Conservation (phyloP, 35 echinoderm and acorn worm genomes). For the Chiridota heheva region DNA sequence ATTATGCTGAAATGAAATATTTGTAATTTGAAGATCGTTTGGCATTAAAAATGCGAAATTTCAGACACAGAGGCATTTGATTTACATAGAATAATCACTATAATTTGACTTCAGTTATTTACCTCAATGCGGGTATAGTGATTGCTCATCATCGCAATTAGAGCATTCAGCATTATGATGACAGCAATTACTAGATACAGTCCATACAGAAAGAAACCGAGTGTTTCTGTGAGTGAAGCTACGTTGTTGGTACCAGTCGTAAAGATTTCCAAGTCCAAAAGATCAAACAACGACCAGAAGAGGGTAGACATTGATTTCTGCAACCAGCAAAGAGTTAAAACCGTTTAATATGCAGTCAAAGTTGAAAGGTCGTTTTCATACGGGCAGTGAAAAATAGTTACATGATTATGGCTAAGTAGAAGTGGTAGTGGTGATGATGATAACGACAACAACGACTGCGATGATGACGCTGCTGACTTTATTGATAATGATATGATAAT, state of each 20-base stretch:
- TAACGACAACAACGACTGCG: neutral
- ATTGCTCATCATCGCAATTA: conserved; percentile 91
- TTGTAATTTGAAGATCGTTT: neutral
- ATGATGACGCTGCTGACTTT: neutral
- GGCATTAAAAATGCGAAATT: neutral
- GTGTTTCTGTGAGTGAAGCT: neutral
- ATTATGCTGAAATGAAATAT: neutral
- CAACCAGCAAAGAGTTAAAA: neutral
- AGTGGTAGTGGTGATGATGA: too few relatives aligned
- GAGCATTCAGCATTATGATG: conserved; percentile 65
- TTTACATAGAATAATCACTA: neutral
- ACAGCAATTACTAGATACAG: conserved; percentile 47
- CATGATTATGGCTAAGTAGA: too few relatives aligned
- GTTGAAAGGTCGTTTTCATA: neutral
- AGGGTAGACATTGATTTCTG: conserved; percentile 13
- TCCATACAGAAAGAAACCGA: conserved; percentile 46
- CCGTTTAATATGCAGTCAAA: neutral
- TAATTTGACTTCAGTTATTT: neutral
- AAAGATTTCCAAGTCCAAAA: conserved; percentile 32
- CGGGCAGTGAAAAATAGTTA: neutral
- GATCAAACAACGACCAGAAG: conserved; percentile 56
- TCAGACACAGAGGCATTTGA: too few relatives aligned
- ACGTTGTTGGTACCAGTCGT: neutral
- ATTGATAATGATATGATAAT: too few relatives aligned
- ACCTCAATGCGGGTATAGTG: conserved; percentile 74